Evolutionary conservation across 1,140 invertebrate species (phyloP), one percentile per base, ranked within the genome.

Genomic region (Adoxophyes honmai): DNA sequence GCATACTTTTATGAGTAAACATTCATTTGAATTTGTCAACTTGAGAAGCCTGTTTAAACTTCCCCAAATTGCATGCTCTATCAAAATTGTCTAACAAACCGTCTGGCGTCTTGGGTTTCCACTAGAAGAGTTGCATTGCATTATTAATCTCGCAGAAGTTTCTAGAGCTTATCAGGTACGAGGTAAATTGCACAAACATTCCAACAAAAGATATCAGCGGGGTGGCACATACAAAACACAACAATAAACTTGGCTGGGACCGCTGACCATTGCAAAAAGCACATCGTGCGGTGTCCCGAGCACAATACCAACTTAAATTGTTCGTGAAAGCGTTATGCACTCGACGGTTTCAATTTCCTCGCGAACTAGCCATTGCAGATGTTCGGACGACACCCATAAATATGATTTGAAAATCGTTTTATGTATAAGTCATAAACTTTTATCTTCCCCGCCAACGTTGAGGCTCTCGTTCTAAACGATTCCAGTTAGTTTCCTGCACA

Each of bases 331-430:
- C 81, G 73, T 81, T 81, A 84, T 86, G 79, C 79, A 82, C 78
- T 74, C 72, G 69, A 76, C 73, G 79, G 79, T 88, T 88, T 86
- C 86, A 86, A 88, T 88, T 86, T 86, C 81, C 75, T 71, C 77
- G 81, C 73, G 75, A 82, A 85, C 80, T 80, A 73, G 67, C 81
- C 75, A 75, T 75, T 72, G 78, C 79, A 86, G 78, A 83, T 88
- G 83, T 81, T 81, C 76, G 73, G 73, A 74, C 65, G 78, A 73
- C 75, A 76, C 68, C 74, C 74, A 80, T 85, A 88, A 87, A 86
- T 87, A 87, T 88, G 77, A 86, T 88, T 88, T 84, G 78, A 87
- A 81, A 86, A 88, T 83, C 79, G 82, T 83, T 88, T 86, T 84
- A 86, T 84, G 79, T 88, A 85, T 84, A 79, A 81, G 64, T 75